phyloP scores from a whole-genome alignment of 2,888 invertebrate species.

The Caenorhabditis wallacei region DNA sequence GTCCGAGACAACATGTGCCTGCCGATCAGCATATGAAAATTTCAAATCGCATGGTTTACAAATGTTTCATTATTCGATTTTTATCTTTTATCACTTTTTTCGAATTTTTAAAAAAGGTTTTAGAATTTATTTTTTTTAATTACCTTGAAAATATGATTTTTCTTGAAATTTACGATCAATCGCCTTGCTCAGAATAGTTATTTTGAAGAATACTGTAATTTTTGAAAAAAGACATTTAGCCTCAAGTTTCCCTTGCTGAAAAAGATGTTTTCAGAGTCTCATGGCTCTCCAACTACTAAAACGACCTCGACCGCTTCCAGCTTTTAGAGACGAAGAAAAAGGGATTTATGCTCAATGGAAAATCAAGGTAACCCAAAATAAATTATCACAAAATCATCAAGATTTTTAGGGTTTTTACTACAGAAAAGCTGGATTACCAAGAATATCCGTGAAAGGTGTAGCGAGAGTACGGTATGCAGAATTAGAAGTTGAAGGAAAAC shows the following conservation, averaged over 20 bases:
- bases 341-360: conserved; percentile 76
- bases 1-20: conserved; percentile 33
- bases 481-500: conserved; percentile 62
- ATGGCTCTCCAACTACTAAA: conserved; percentile 72
- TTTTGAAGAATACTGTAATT: too few species aligned
- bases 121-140: not conserved
- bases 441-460: conserved; percentile 66
- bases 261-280: conserved; percentile 18
- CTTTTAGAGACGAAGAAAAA: conserved; percentile 71
- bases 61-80: conserved; percentile 34
- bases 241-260: too few species aligned
- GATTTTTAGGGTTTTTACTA: conserved; percentile 68
- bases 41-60: conserved; percentile 35
- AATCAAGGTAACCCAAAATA: conserved; percentile 68
- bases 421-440: conserved; percentile 65
- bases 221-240: too few species aligned
- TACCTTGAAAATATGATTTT: not conserved
- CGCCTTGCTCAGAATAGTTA: too few species aligned
- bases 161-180: not conserved
- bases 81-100: not conserved
- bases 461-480: conserved; percentile 67
- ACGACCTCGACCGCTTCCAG: conserved; percentile 73
- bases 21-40: conserved; percentile 40
- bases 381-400: too few species aligned
- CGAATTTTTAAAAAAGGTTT: not conserved